A percentile compares a stretch with the other conserved stretches of the same genome.
These are phyloP conservation scores for Dynastes tityus DNA, from an alignment of 2,888 invertebrate species.

Conservation along the genomic window DNA sequence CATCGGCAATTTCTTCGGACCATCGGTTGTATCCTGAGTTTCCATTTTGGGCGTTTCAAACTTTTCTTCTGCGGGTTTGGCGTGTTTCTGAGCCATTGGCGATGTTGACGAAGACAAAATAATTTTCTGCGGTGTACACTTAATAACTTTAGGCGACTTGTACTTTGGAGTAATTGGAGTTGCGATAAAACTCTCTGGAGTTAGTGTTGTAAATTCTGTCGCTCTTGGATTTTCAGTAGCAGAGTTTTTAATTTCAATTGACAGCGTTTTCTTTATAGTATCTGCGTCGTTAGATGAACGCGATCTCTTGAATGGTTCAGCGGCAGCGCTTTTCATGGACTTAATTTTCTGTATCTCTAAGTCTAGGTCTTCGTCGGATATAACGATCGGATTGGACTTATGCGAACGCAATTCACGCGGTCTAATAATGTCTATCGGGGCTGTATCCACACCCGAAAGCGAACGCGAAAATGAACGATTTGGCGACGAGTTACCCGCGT, in stretches of 20 bases:
- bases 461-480: constrained; percentile 68
- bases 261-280: constrained; percentile 25
- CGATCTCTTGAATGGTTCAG: constrained; percentile 39
- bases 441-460: constrained; percentile 75
- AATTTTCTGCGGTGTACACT: constrained; percentile 49
- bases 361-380: constrained; percentile 80
- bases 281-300: constrained; percentile 38
- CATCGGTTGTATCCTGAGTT: constrained; percentile 40
- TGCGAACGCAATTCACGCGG: constrained; percentile 65
- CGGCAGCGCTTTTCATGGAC: constrained; percentile 69
- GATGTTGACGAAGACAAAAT: constrained; percentile 47
- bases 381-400: constrained; percentile 73
- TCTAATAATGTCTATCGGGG: constrained; percentile 78
- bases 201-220: background rate
- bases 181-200: constrained; percentile 19
- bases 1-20: constrained; percentile 34
- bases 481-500: constrained; percentile 21
- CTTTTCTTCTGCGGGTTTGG: constrained; percentile 48
- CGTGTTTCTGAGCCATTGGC: constrained; percentile 54
- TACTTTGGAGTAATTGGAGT: constrained; percentile 45
- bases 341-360: constrained; percentile 78
- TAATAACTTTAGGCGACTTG: constrained; percentile 50
- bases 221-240: background rate
- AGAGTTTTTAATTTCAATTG: constrained; percentile 24
- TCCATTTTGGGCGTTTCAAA: constrained; percentile 61